A percentile compares a stretch with the other conserved stretches of the same genome.
These are phyloP conservation scores for Bombyx mandarina DNA, from an alignment of 1,140 invertebrate species.

Conservation along the genomic window DNA sequence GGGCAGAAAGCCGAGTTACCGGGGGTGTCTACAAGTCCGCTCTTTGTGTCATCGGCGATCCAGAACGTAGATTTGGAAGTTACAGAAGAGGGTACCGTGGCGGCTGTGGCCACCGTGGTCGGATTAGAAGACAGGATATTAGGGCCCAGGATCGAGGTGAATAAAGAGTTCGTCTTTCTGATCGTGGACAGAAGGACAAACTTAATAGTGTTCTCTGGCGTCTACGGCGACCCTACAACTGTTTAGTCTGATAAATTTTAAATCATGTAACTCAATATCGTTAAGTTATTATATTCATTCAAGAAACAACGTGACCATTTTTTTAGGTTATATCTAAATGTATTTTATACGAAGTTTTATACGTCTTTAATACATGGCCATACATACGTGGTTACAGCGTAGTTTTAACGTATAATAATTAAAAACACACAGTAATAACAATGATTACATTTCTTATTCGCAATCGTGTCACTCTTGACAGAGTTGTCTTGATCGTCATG, in stretches of 20 bases:
- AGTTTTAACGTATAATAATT: too few species aligned
- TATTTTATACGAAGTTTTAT: too few species aligned
- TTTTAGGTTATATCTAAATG: too few species aligned
- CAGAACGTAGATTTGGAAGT: conserved; percentile 83
- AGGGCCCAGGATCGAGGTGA: conserved; percentile 64
- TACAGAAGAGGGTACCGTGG: conserved; percentile 81
- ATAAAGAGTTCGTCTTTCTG: conserved; percentile 69
- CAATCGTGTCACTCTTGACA: too few species aligned
- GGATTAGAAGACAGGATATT: conserved; percentile 69
- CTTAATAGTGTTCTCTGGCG: conserved; percentile 66
- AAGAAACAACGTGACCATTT: background rate
- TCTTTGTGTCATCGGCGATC: conserved; percentile 71
- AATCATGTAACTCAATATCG: background rate
- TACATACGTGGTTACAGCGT: too few species aligned
- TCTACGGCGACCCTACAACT: conserved; percentile 40
- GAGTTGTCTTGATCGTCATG: too few species aligned
- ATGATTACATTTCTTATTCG: too few species aligned
- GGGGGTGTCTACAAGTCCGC: conserved; percentile 71
- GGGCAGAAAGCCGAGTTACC: conserved; percentile 73
- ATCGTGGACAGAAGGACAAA: conserved; percentile 57
- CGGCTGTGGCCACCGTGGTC: conserved; percentile 75
- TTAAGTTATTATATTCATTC: conserved; percentile 3
- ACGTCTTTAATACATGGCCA: too few species aligned
- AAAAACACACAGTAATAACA: too few species aligned
- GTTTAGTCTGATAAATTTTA: conserved; percentile 14